Base-by-base conservation (phyloP, 2,888 invertebrate genomes). In the Nymphalis polychloros region DNA sequence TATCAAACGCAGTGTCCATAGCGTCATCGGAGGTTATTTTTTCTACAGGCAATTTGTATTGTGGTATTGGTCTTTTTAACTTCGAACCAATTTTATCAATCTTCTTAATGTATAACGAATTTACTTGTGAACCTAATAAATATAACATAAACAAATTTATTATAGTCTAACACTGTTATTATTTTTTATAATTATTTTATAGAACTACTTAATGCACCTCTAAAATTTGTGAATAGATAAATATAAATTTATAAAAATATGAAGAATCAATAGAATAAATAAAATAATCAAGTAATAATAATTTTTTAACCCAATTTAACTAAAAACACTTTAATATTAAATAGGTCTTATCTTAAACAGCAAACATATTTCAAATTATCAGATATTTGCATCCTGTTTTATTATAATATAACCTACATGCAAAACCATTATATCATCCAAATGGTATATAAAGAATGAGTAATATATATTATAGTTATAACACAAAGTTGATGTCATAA, bases 1-100 rank as follows among this genome's bases (percentile, higher is more conserved):
- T 90, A 46, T 88, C 87, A 74, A 92, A 92, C 62, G 81, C 78
- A 64, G 85, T 80, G 59, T 91, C 87, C 70, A 89, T 82, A 8
- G 81, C 76, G 63, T 90, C 89, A 76, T 90, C 88, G 0, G 85
- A 84, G 55, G 73, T 79, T 59, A 84, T 82, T 63, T 82, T 86
- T 55, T 79, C 78, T 41, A 85, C 73, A 52, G 80, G 78, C 41
- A 80, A 64, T 78, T 83, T 85, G 66, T 84, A 84, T 64, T 81
- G 80, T 41, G 74, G 78, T n/a, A 55, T 49, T 46, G 64, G 64
- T 63, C 73, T 83, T 69, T 80, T 83, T 0, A 77, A 73, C 73
- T 81, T 84, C 1, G 68, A 70, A 17, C 86, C 87, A 47, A 85
- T 75, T 76, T 82, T 84, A 10, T 82, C 81, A 10, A 86, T 72